Evolutionary conservation across 2,888 invertebrate genomes (phyloP), one percentile per base, ranked within the genome.

Genomic region (Eudasyphora cyanicolor): DNA sequence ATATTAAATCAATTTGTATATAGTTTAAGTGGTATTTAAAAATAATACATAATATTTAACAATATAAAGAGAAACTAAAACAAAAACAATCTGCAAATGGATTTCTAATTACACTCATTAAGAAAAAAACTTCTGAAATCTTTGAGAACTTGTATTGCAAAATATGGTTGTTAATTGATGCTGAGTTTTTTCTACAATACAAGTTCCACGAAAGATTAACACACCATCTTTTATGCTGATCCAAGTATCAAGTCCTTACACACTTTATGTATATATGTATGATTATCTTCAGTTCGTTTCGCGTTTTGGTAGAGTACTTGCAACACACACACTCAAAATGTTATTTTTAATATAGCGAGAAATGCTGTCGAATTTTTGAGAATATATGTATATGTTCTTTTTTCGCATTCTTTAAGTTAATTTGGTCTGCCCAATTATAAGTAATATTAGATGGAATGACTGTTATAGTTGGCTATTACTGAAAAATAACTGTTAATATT

Each of bases 21-120:
- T 70, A 75, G 42, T 74, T 76, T 64, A 54, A 29, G 49, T 49
- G 64, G 71, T 67, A 78, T 67, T 71, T 74, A 42, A 71, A 76
- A 78, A 80, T 67, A 79, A 84, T 80, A 74, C 85, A 82, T 45
- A 85, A 76, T 69, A 57, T 70, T 79, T 82, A 86, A 80, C 85
- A 85, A 84, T 79, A 84, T 17, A 78, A 82, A 74, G 49, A 85
- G 71, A 76, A 51, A 67, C 38, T 70, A 62, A 76, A 77, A 82
- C 64, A 64, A 76, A 82, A 76, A 64, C 73, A 71, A n/a, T 80
- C 51, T 70, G 35, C 21, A 74, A 64, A 42, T 35, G 49, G 8
- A 19, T 42, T 45, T 32, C 5, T 19, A 74, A 64, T 42, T 27
- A 42, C 19, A 64, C n/a, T 38, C 67, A 67, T 42, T 42, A 21